Evolutionary conservation across 2,888 invertebrate species (phyloP).

Genomic region (Plagodis pulveraria): DNA sequence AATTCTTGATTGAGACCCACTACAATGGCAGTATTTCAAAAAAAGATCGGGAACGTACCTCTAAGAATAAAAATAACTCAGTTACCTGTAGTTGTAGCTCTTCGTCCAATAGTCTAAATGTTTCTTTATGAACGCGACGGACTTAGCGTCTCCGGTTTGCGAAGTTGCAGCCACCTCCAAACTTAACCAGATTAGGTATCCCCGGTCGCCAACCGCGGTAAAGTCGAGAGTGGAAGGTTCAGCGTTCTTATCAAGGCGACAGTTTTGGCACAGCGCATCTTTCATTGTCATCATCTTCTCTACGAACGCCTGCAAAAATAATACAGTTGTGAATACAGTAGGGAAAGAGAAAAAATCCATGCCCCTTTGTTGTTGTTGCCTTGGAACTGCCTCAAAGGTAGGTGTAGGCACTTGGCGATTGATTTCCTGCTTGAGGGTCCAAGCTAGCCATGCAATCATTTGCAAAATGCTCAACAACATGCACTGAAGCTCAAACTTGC

Average conservation of each 20-base stretch:
- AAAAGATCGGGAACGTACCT: no score
- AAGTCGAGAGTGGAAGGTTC: constrained; percentile 91
- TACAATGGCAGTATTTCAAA: no score
- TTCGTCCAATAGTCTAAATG: constrained; percentile 93
- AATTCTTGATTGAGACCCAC: no score
- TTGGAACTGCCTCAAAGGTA: no score
- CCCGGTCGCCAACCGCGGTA: constrained; percentile 89
- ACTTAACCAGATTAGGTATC: constrained; percentile 90
- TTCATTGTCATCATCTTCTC: constrained; percentile 91
- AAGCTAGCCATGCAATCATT: no score
- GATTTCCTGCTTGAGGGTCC: no score
- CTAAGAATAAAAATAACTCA: no score
- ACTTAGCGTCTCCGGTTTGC: constrained; percentile 87
- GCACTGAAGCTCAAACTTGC: no score
- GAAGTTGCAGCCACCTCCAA: constrained; percentile 90
- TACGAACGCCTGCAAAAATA: constrained; percentile 85
- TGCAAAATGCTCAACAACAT: no score
- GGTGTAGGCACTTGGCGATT: no score
- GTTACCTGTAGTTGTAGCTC: constrained; percentile 88
- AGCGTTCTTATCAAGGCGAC: constrained; percentile 85
- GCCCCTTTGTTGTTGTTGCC: no score
- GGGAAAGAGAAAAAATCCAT: no score
- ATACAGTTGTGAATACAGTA: not conserved
- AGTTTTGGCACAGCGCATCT: constrained; percentile 85
- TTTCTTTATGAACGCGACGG: constrained; percentile 89